Evolutionary conservation across 2,888 invertebrate species (phyloP).

Genomic region (Lordiphosa andalusiaca): DNA sequence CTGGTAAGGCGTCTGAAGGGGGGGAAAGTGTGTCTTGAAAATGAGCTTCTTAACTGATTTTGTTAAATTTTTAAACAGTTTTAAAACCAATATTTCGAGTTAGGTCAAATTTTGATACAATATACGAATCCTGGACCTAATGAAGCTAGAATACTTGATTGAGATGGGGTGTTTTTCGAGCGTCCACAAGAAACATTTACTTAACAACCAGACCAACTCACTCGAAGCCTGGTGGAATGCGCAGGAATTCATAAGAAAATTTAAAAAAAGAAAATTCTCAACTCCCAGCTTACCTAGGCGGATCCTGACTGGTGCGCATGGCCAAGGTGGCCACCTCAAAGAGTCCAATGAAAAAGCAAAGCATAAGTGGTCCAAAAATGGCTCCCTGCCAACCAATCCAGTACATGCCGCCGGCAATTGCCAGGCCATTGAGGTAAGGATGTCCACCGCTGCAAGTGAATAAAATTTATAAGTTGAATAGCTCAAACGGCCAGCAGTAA

Average conservation of each 20-base stretch:
- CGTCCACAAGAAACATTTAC: not conserved
- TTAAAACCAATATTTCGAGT: no score
- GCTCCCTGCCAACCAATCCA: conserved; percentile 98
- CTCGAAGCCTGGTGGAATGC: conserved; percentile 44
- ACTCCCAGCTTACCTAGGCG: conserved; percentile 65
- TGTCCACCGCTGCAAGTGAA: conserved; percentile 88
- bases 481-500: no score
- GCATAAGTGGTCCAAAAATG: conserved; percentile 95
- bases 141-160: no score
- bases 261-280: conserved; percentile 28
- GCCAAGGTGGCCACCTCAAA: conserved; percentile 90
- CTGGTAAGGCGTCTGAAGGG: no score
- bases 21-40: no score
- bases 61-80: no score
- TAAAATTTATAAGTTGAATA: not conserved
- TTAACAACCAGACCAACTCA: conserved; percentile 39
- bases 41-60: no score
- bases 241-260: conserved; percentile 35
- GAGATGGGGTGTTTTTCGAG: no score
- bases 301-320: conserved; percentile 81
- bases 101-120: no score
- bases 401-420: conserved; percentile 98
- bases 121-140: no score
- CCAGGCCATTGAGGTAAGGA: conserved; percentile 97
- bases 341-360: conserved; percentile 96